Evolutionary conservation across 1,140 invertebrate genomes (phyloP).

Genomic region (Drosophila ironensis): DNA sequence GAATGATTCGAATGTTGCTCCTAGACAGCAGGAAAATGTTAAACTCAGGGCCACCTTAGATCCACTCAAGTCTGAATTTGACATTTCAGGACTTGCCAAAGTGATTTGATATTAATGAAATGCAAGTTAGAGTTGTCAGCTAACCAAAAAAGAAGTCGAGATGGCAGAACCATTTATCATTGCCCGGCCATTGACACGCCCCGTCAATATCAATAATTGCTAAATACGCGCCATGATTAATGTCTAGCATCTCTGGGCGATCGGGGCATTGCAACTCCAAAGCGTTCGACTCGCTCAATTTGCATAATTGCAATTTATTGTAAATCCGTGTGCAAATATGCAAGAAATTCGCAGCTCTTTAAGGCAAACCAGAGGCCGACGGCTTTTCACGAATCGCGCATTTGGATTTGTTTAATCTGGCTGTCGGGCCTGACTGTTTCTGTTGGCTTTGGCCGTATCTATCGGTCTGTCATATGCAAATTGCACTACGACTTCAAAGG

Average conservation of each 20-base stretch:
- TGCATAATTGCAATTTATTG: conserved; percentile 80
- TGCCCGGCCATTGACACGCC: conserved; percentile 52
- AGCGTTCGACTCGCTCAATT: conserved; percentile 38
- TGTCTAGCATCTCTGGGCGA: conserved; percentile 49
- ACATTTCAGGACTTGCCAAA: conserved; percentile 12
- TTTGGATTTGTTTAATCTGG: conserved; percentile 32
- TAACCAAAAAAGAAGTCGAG: neutral
- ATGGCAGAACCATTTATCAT: conserved; percentile 59
- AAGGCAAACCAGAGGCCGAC: conserved; percentile 59
- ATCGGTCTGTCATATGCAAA: conserved; percentile 44
- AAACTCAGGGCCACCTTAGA: conserved; percentile 6
- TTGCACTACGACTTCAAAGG: conserved; percentile 4
- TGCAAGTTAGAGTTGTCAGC: conserved; percentile 9
- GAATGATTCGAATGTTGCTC: too few relatives aligned
- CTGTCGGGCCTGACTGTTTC: too few relatives aligned
- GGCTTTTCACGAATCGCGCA: conserved; percentile 56
- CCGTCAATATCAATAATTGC: conserved; percentile 70
- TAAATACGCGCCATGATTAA: conserved; percentile 67
- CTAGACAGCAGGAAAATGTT: too few relatives aligned
- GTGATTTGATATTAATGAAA: too few relatives aligned
- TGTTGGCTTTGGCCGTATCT: conserved; percentile 2
- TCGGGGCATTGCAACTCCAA: conserved; percentile 4
- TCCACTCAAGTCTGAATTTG: conserved; percentile 31
- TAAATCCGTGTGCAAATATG: conserved; percentile 73
- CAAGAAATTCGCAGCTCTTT: conserved; percentile 59